A percentile compares a stretch with the other conserved stretches of the same genome.
These are phyloP conservation scores for Papilio gigon DNA, from an alignment of 2,888 invertebrate genomes.

Conservation along the genomic window DNA sequence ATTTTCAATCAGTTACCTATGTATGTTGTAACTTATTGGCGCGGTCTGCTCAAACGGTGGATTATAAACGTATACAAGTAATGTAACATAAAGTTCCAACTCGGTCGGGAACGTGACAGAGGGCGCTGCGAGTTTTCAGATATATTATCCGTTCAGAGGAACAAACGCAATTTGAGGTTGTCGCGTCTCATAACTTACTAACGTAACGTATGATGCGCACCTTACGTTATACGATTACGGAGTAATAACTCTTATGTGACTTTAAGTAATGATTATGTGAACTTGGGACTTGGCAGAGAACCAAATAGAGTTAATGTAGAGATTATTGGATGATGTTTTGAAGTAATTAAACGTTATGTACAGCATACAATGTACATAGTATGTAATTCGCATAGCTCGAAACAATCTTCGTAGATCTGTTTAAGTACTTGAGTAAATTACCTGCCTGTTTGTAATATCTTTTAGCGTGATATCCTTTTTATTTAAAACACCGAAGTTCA, in stretches of 20 bases:
- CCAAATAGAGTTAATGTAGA: too few relatives aligned
- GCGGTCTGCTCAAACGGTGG: too few relatives aligned
- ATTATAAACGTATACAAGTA: constrained; percentile 25
- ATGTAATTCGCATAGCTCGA: too few relatives aligned
- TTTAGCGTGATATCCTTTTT: not conserved
- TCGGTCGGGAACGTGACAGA: constrained; percentile 26
- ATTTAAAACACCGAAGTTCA: not conserved
- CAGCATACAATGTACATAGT: too few relatives aligned
- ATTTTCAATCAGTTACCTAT: too few relatives aligned
- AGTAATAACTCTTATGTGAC: not conserved
- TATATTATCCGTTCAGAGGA: constrained; percentile 53
- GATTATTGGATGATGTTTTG: too few relatives aligned
- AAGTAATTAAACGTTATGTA: too few relatives aligned
- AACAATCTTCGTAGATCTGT: too few relatives aligned
- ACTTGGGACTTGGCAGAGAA: too few relatives aligned
- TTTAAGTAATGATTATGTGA: not conserved
- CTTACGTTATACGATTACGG: constrained; percentile 22
- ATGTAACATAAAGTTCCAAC: constrained; percentile 33
- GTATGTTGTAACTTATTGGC: too few relatives aligned
- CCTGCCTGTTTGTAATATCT: not conserved
- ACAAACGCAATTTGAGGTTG: constrained; percentile 55
- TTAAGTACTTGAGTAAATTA: not conserved
- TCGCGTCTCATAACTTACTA: constrained; percentile 40
- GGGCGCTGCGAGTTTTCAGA: constrained; percentile 45
- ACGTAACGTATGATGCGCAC: constrained; percentile 22